Base-by-base conservation (phyloP, 2,888 invertebrate genomes). In the Drosophila emarginata region DNA sequence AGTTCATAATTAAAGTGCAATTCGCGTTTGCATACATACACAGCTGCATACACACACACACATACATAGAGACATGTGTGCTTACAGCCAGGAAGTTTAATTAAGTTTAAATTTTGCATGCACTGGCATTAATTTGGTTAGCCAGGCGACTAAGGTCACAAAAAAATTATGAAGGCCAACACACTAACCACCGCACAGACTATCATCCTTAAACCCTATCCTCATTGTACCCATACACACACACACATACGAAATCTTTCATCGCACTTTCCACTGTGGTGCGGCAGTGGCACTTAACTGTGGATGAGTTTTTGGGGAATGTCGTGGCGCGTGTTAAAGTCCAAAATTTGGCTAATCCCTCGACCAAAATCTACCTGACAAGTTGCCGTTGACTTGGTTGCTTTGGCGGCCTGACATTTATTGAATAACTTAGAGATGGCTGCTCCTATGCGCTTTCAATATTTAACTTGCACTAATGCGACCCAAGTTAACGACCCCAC, bases 1-100 rank as follows among this genome's bases (percentile, higher is more conserved):
- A 84, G 83, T 84, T 84, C 88, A 88, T 84, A 84, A 84, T 88
- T 84, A 84, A 84, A 88, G 88, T 73, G 70, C 67, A 70, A 64
- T 67, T 69, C 64, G 54, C 54, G 45, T 14, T 18, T 57, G 52
- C 54, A 23, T 28, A 61, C 39, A 28, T 36, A 21, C 50, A 62
- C 45, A 23, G 23, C 23, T 23, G 23, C 23, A 23, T 23, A 14
- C 66, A 61, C 71, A 57, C 64, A 51, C 45, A 45, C 21, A 21
- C 45, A 21, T 6, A 18, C 21, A 45, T 45, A 45, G 9, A 18
- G 7, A 45, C 45, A 45, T 21, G 45, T 45, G 45, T 45, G 18
- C 45, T 45, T 40, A 57, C 54, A 58, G 57, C 64, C 40, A 23
- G 37, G 76, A 88, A 86, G 78, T 86, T 88, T 83, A 86, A 87